These are phyloP conservation scores for Neosilurus hyrtlii DNA, from an alignment of 2,797 vertebrate species.

Conservation along the genomic window DNA sequence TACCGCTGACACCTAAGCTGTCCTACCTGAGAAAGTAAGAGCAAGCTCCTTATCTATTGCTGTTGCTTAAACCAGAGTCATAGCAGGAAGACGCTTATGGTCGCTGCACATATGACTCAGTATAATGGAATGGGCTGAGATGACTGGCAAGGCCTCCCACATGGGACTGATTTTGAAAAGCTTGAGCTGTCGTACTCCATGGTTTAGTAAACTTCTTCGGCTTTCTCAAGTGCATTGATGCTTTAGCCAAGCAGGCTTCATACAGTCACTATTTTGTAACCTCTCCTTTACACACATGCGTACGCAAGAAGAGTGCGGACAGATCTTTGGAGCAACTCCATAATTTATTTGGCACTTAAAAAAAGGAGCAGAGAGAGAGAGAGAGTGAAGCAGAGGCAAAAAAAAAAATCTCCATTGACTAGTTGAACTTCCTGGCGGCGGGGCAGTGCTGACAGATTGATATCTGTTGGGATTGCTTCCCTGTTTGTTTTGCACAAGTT, in stretches of 20 bases:
- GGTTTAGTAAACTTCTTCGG: constrained; percentile 31
- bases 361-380: constrained; percentile 62
- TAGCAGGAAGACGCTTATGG: constrained; percentile 59
- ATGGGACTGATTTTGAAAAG: constrained; percentile 63
- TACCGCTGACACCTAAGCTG: constrained; percentile 54
- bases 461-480: constrained; percentile 80
- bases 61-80: constrained; percentile 58
- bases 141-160: constrained; percentile 73
- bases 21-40: constrained; percentile 36
- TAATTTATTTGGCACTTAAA: constrained; percentile 72
- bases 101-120: constrained; percentile 50
- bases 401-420: constrained; percentile 69
- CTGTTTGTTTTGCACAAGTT: constrained; percentile 83
- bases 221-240: constrained; percentile 21
- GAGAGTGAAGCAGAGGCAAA: constrained; percentile 38
- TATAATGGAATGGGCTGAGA: constrained; percentile 68
- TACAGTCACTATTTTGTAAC: constrained; percentile 35
- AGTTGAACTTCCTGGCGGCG: constrained; percentile 89
- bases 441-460: constrained; percentile 84
- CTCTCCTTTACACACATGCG: constrained; percentile 13
- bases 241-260: constrained; percentile 44
- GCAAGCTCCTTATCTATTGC: constrained; percentile 31
- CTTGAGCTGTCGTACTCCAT: constrained; percentile 24
- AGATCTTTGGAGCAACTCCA: constrained; percentile 50
- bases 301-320: constrained; percentile 37